These are phyloP conservation scores for Sarcophaga bullata DNA, from an alignment of 1,140 invertebrate species.

Conservation along the genomic window DNA sequence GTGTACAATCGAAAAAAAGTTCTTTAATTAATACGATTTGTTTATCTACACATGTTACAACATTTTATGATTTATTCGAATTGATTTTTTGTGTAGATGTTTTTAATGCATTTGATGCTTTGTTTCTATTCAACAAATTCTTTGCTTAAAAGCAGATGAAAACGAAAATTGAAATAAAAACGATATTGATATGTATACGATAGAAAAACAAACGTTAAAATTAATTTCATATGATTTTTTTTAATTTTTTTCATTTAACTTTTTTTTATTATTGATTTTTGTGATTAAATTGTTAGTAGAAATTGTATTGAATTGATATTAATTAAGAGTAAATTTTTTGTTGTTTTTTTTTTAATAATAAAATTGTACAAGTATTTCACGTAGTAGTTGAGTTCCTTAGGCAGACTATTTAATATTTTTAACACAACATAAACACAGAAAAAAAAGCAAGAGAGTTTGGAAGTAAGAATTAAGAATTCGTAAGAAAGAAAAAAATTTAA, in stretches of 20 bases:
- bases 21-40: too few relatives aligned
- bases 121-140: neutral
- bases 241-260: neutral
- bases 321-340: neutral
- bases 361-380: neutral
- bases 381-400: neutral
- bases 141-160: neutral
- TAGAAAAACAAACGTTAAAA: conserved; percentile 18
- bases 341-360: neutral
- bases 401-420: neutral
- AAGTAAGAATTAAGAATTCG: neutral
- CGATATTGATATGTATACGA: neutral
- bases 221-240: conserved; percentile 7
- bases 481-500: too few relatives aligned
- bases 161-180: neutral
- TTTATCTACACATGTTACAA: neutral
- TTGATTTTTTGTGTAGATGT: neutral
- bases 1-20: too few relatives aligned
- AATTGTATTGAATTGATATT: neutral
- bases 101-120: neutral
- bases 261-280: neutral
- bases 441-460: neutral
- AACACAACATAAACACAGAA: neutral
- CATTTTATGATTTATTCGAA: conserved; percentile 10
- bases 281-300: neutral